Evolutionary conservation across 2,113 vertebrate genomes (phyloP).

Genomic region (Sturnus vulgaris): DNA sequence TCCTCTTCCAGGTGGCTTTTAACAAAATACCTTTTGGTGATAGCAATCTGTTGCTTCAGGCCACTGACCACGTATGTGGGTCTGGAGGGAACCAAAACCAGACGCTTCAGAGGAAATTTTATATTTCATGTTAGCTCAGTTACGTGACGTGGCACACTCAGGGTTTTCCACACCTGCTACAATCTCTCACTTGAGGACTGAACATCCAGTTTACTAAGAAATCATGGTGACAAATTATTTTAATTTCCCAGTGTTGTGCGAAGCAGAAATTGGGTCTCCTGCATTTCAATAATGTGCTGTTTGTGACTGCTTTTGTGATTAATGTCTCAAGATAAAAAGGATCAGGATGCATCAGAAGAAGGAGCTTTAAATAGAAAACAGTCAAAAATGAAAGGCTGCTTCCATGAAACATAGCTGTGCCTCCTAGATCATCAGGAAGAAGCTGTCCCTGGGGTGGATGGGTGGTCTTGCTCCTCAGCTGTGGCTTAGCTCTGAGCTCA

Average conservation of each 20-base stretch:
- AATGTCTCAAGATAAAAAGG: background rate
- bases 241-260: background rate
- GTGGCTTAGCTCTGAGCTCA: background rate
- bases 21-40: background rate
- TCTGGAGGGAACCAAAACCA: background rate
- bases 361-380: background rate
- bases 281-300: background rate
- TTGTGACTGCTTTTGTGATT: background rate
- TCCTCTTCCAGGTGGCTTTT: background rate
- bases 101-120: background rate
- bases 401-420: background rate
- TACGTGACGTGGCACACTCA: background rate
- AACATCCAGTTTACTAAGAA: background rate
- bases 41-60: background rate
- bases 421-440: rapidly evolving
- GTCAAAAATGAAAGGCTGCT: background rate
- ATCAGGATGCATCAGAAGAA: background rate
- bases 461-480: background rate
- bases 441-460: rapidly evolving
- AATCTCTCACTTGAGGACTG: background rate
- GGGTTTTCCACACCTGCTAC: background rate
- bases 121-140: background rate
- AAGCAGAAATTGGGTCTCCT: background rate
- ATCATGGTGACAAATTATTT: background rate
- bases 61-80: background rate